phyloP scores from a whole-genome alignment of 1,140 invertebrate genomes.

The Copidosoma floridanum region DNA sequence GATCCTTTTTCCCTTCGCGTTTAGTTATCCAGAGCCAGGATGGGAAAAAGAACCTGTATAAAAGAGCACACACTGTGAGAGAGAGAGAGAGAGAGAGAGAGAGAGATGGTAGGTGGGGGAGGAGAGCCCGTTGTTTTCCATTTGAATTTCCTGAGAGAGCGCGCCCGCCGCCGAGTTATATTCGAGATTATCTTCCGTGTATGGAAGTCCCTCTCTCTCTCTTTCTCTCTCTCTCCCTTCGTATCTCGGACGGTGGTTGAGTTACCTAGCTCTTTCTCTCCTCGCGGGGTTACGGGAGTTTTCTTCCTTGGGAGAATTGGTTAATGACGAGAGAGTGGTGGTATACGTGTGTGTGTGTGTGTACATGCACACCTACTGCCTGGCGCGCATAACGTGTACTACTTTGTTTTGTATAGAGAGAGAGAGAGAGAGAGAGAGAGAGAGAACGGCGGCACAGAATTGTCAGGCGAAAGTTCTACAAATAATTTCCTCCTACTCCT shows the following conservation, averaged over 20 bases:
- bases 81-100: neutral
- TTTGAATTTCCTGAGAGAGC: constrained; percentile 24
- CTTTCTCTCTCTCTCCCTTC: neutral
- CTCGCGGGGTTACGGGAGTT: constrained; percentile 10
- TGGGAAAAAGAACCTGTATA: too few relatives aligned
- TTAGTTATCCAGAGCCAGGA: too few relatives aligned
- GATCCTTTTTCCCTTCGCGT: constrained; percentile 15
- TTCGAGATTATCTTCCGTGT: constrained; percentile 25
- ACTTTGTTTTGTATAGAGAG: constrained; percentile 2
- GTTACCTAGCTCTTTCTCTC: neutral
- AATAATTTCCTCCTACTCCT: constrained; percentile 24
- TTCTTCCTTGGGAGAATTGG: constrained; percentile 20
- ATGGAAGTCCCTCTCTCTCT: constrained; percentile 7
- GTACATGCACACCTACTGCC: too few relatives aligned
- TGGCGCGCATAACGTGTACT: constrained; percentile 17
- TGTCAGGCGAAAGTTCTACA: constrained; percentile 27
- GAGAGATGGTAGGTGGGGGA: neutral
- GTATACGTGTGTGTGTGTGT: too few relatives aligned
- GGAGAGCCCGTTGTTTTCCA: constrained; percentile 18
- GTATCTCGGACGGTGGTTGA: neutral
- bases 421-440: neutral
- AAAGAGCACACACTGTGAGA: neutral
- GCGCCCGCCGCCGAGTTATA: neutral
- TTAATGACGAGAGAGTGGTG: constrained; percentile 14
- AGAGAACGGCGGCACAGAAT: neutral